Conservation (phyloP, 2,797 vertebrate genomes). For the Syngnathus rostellatus region DNA sequence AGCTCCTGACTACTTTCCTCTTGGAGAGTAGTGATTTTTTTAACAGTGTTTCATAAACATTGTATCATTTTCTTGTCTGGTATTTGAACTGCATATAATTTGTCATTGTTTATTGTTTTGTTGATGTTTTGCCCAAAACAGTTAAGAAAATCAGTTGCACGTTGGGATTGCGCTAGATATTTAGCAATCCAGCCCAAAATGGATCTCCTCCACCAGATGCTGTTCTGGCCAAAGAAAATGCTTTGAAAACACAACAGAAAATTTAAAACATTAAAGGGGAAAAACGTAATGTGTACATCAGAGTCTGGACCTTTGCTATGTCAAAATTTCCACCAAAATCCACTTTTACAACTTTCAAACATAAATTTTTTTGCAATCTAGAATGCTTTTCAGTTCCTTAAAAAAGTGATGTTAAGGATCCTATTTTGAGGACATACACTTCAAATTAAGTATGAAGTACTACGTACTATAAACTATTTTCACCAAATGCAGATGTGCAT, state of each 20-base stretch:
- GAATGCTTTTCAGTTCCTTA: not conserved
- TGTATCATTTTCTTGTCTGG: not conserved
- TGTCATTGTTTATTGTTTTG: not conserved
- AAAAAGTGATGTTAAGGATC: not conserved
- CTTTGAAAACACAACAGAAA: not conserved
- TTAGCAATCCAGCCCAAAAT: not conserved
- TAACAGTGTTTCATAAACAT: conserved; percentile 3
- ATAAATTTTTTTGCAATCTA: not conserved
- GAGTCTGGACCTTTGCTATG: not conserved
- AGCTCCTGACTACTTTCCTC: conserved; percentile 3
- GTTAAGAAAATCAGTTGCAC: no score
- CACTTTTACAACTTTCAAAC: not conserved
- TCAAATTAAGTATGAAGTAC: not conserved
- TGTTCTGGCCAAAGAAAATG: not conserved
- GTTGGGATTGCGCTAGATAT: not conserved
- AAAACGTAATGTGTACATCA: no score
- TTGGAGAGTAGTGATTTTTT: conserved; percentile 1
- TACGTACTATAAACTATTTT: not conserved
- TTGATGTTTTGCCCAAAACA: not conserved
- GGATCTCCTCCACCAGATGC: not conserved
- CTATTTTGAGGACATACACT: not conserved
- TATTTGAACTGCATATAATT: not conserved
- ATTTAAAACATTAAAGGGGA: not conserved
- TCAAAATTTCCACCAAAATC: not conserved
- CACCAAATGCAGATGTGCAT: not conserved